Evolutionary conservation across 1,140 invertebrate genomes (phyloP).

Genomic region (Drosophila elegans): DNA sequence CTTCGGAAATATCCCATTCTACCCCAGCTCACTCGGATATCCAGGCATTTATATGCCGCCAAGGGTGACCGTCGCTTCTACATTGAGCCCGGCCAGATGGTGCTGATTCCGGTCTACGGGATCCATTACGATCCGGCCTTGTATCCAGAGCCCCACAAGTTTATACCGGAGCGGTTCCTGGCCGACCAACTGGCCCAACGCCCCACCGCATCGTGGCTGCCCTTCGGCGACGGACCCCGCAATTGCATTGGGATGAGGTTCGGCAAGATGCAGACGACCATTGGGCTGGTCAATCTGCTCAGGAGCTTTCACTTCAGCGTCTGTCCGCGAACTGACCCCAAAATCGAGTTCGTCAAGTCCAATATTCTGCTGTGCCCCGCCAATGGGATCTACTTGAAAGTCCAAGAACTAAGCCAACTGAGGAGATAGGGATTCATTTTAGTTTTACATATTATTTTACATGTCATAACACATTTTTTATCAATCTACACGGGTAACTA

Average conservation of each 20-base stretch:
- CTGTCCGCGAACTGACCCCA: constrained; percentile 80
- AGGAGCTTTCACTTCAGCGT: constrained; percentile 76
- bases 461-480: constrained; percentile 3
- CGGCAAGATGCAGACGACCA: constrained; percentile 85
- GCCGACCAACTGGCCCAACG: constrained; percentile 84
- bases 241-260: constrained; percentile 86
- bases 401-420: constrained; percentile 35
- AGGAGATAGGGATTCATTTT: background rate
- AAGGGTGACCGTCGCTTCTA: constrained; percentile 54
- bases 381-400: constrained; percentile 83
- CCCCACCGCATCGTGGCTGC: constrained; percentile 86
- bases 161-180: constrained; percentile 87
- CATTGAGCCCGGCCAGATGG: constrained; percentile 71
- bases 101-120: constrained; percentile 87
- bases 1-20: constrained; percentile 85
- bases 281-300: constrained; percentile 84
- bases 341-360: constrained; percentile 84
- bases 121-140: constrained; percentile 87
- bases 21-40: constrained; percentile 68
- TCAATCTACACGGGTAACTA: background rate
- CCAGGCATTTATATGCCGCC: constrained; percentile 67
- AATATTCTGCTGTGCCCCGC: constrained; percentile 84
- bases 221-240: constrained; percentile 87
- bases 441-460: no score
- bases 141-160: constrained; percentile 87